Percentiles rank a stretch among this genome's conserved stretches.
These are phyloP conservation scores for Planiliza haematocheilus DNA, from an alignment of 2,113 vertebrate species.

Conservation along the genomic window DNA sequence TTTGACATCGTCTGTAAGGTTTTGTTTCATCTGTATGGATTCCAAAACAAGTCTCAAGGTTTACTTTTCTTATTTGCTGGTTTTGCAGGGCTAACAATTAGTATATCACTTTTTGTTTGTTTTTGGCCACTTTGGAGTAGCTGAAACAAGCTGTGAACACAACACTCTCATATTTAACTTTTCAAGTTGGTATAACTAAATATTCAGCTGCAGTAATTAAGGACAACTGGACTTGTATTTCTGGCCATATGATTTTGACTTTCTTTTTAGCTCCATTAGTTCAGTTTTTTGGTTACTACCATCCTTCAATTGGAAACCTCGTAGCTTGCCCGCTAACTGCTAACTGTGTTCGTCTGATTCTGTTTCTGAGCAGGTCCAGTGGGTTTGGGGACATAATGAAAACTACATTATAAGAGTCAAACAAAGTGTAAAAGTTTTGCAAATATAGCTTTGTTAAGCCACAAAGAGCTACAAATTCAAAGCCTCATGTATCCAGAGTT, in stretches of 20 bases:
- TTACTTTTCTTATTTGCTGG: not conserved
- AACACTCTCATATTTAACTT: not conserved
- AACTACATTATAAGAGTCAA: too few species aligned
- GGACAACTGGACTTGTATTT: not conserved
- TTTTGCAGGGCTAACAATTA: too few species aligned
- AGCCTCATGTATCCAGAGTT: too few species aligned
- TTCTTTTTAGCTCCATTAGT: not conserved
- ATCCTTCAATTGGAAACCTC: too few species aligned
- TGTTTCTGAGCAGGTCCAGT: too few species aligned
- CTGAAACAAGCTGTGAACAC: not conserved
- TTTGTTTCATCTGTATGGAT: not conserved
- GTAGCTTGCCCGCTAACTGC: not conserved
- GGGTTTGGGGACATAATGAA: too few species aligned
- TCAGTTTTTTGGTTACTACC: conserved; percentile 2
- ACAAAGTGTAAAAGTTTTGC: too few species aligned
- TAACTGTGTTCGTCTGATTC: not conserved
- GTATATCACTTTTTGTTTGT: not conserved
- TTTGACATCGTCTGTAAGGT: not conserved
- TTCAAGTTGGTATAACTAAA: not conserved
- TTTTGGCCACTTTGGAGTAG: not conserved
- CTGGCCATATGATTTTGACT: not conserved
- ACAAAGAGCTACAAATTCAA: too few species aligned
- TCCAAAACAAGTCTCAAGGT: not conserved
- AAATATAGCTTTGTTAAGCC: too few species aligned
- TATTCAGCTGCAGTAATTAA: not conserved